A percentile compares a stretch with the other conserved stretches of the same genome.
Conservation (phyloP, 2,113 vertebrate species). For the Mustelus asterias region DNA sequence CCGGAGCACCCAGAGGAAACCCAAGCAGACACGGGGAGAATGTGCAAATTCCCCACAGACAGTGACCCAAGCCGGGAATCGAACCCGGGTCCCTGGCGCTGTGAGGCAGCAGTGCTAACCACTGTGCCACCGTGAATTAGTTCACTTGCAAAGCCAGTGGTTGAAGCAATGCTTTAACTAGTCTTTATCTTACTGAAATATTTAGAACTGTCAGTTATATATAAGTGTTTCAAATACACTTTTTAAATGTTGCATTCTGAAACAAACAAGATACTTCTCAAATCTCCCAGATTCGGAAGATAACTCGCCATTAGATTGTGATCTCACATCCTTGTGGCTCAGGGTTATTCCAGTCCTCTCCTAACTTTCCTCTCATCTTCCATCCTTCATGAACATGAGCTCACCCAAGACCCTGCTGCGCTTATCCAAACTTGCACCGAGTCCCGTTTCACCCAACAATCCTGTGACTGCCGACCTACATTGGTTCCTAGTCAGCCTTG, state of each 20-base stretch:
- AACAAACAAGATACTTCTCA: neutral
- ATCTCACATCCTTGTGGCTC: neutral
- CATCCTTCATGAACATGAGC: neutral
- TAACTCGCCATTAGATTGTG: neutral
- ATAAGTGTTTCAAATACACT: neutral
- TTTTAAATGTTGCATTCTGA: neutral
- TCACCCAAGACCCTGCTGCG: neutral
- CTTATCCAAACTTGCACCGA: neutral
- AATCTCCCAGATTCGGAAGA: neutral
- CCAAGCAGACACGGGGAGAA: too few relatives aligned
- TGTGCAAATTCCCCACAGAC: too few relatives aligned
- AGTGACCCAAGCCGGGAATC: too few relatives aligned
- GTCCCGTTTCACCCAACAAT: neutral
- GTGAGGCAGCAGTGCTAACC: too few relatives aligned
- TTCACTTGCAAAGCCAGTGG: neutral
- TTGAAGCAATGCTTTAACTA: neutral
- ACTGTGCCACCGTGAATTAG: neutral
- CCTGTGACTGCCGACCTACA: neutral
- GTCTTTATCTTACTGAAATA: neutral
- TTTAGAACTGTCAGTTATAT: neutral
- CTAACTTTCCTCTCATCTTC: neutral
- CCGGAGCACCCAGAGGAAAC: too few relatives aligned
- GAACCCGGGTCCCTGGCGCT: too few relatives aligned
- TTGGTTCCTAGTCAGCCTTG: neutral
- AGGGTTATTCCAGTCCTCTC: neutral